Evolutionary conservation across 2,113 vertebrate genomes (phyloP).

Genomic region (Hydrolagus affinis): DNA sequence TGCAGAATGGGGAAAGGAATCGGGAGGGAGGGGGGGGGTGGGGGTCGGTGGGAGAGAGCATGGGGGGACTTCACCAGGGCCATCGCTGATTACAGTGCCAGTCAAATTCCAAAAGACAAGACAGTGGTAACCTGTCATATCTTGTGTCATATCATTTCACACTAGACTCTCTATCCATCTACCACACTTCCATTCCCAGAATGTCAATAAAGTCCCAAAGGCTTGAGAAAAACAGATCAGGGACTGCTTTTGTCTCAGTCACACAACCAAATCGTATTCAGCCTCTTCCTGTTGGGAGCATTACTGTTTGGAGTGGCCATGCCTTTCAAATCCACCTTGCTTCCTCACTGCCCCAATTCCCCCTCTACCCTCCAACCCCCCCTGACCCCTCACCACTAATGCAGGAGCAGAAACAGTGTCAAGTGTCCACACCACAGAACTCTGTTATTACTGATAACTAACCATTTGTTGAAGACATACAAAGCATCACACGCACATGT

Average conservation of each 20-base stretch:
- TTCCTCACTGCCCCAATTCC: too few relatives aligned
- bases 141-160: not conserved
- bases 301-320: not conserved
- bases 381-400: not conserved
- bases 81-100: too few relatives aligned
- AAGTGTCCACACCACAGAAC: constrained; percentile 1
- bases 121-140: too few relatives aligned
- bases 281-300: not conserved
- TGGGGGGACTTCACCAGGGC: too few relatives aligned
- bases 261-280: not conserved
- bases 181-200: not conserved
- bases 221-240: too few relatives aligned
- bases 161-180: not conserved
- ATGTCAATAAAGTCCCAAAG: not conserved
- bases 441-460: constrained; percentile 19
- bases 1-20: not conserved
- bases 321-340: not conserved
- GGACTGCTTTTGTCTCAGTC: not conserved
- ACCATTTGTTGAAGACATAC: constrained; percentile 26
- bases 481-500: constrained; percentile 27
- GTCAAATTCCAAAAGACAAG: too few relatives aligned
- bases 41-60: too few relatives aligned
- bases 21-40: not conserved
- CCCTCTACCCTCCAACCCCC: too few relatives aligned
- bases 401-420: constrained; percentile 9